These are phyloP conservation scores for Eulithis testata DNA, from an alignment of 2,888 invertebrate species.

Conservation along the genomic window DNA sequence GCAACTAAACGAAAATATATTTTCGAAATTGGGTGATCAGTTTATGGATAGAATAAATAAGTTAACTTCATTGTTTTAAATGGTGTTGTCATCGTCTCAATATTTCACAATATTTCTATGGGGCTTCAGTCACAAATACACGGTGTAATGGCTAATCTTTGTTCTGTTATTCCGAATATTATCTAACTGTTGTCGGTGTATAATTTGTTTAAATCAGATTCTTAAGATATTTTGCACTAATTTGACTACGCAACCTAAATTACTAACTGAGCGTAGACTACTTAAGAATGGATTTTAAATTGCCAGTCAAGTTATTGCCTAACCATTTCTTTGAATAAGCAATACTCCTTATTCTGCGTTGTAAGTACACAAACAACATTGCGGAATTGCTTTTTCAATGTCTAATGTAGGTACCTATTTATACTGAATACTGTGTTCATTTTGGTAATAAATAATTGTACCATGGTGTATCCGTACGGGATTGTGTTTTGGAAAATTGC, in stretches of 20 bases:
- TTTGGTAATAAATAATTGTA: slow-evolving; percentile 63
- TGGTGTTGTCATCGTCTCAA: slow-evolving; percentile 76
- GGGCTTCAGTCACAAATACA: slow-evolving; percentile 77
- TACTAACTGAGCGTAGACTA: background rate
- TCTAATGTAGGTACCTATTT: slow-evolving; percentile 18
- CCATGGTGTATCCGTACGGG: slow-evolving; percentile 71
- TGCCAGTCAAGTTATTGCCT: slow-evolving; percentile 29
- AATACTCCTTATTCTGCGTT: slow-evolving; percentile 7
- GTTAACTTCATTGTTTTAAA: slow-evolving; percentile 68
- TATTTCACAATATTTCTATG: slow-evolving; percentile 73
- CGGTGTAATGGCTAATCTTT: slow-evolving; percentile 81
- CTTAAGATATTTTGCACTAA: slow-evolving; percentile 9
- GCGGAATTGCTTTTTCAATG: slow-evolving; percentile 24
- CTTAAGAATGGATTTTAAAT: background rate
- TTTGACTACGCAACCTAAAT: slow-evolving; percentile 9
- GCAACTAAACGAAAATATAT: slow-evolving; percentile 44
- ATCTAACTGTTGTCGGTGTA: slow-evolving; percentile 42
- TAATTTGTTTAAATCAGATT: slow-evolving; percentile 25
- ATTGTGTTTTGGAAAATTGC: slow-evolving; percentile 80
- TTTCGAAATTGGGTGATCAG: slow-evolving; percentile 56
- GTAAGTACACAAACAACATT: slow-evolving; percentile 1
- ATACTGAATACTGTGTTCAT: slow-evolving; percentile 63
- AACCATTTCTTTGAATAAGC: slow-evolving; percentile 34
- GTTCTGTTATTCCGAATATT: slow-evolving; percentile 71
- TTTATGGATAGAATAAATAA: slow-evolving; percentile 54